phyloP scores from a whole-genome alignment of 2,888 invertebrate genomes.

The Luffia ferchaultella region DNA sequence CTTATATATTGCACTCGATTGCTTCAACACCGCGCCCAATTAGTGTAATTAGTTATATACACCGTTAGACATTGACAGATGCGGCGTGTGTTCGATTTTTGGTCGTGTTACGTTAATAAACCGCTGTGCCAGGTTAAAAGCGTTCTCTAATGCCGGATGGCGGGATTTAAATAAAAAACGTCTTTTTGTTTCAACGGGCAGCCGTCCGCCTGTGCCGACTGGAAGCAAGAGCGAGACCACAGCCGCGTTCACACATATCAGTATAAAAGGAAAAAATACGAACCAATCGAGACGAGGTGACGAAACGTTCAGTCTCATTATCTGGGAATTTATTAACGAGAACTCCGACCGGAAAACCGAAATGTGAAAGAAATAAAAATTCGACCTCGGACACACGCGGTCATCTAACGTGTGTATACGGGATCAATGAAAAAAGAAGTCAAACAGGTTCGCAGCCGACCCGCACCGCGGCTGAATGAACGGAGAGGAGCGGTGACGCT shows the following conservation, averaged over 20 bases:
- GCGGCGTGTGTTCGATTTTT: too few relatives aligned
- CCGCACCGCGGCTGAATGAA: constrained; percentile 59
- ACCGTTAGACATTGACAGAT: not conserved
- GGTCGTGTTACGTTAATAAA: too few relatives aligned
- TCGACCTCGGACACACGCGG: constrained; percentile 64
- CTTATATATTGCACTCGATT: not conserved
- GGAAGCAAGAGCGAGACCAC: constrained; percentile 36
- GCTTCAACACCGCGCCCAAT: not conserved
- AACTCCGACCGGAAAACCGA: constrained; percentile 63
- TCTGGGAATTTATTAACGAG: constrained; percentile 68
- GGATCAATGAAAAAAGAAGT: constrained; percentile 64
- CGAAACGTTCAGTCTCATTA: constrained; percentile 67
- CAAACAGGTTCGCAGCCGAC: constrained; percentile 55
- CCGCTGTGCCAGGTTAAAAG: too few relatives aligned
- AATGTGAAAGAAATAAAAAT: constrained; percentile 66
- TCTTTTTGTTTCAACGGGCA: constrained; percentile 28
- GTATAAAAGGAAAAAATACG: constrained; percentile 51
- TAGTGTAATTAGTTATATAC: not conserved
- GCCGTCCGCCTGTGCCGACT: constrained; percentile 49
- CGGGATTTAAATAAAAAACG: constrained; percentile 57
- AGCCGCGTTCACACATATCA: constrained; percentile 58
- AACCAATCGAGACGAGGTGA: constrained; percentile 65
- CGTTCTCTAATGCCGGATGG: constrained; percentile 40
- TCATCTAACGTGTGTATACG: constrained; percentile 61
- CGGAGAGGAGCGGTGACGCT: constrained; percentile 53